Evolutionary conservation across 2,113 vertebrate species (phyloP).

Genomic region (Vanacampus margaritifer): DNA sequence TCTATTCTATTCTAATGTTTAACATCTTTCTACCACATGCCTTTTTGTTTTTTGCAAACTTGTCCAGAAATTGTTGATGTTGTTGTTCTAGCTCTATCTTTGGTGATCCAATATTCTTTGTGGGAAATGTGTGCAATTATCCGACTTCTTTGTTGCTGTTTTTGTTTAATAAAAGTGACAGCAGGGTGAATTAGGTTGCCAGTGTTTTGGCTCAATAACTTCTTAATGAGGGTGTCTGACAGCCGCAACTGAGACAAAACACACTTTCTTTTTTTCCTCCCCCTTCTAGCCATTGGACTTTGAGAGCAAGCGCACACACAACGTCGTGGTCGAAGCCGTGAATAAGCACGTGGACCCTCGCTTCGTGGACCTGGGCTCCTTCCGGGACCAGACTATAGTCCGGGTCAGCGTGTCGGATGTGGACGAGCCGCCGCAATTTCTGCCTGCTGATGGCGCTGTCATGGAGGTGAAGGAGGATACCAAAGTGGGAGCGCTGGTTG

Average conservation of each 20-base stretch:
- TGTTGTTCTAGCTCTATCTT: neutral
- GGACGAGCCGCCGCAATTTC: conserved; percentile 91
- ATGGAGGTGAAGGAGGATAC: conserved; percentile 95
- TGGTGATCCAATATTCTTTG: neutral
- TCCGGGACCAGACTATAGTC: conserved; percentile 93
- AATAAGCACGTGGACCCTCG: conserved; percentile 94
- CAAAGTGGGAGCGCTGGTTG: conserved; percentile 84
- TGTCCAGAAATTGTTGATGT: neutral
- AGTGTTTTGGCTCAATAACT: neutral
- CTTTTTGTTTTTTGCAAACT: neutral
- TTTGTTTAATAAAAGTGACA: conserved; percentile 1
- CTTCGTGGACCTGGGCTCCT: conserved; percentile 89
- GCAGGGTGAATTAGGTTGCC: neutral
- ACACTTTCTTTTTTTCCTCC: neutral
- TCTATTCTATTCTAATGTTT: neutral
- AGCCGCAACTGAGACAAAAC: neutral
- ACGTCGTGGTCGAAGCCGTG: conserved; percentile 90
- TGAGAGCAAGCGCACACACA: conserved; percentile 87
- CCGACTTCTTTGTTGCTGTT: neutral
- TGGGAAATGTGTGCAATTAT: neutral
- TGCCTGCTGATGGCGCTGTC: conserved; percentile 72
- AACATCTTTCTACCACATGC: neutral
- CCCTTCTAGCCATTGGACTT: conserved; percentile 84
- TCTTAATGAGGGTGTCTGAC: neutral
- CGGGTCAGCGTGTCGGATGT: conserved; percentile 85